Base-by-base conservation (phyloP, 2,888 invertebrate species). In the Unio pictorum region DNA sequence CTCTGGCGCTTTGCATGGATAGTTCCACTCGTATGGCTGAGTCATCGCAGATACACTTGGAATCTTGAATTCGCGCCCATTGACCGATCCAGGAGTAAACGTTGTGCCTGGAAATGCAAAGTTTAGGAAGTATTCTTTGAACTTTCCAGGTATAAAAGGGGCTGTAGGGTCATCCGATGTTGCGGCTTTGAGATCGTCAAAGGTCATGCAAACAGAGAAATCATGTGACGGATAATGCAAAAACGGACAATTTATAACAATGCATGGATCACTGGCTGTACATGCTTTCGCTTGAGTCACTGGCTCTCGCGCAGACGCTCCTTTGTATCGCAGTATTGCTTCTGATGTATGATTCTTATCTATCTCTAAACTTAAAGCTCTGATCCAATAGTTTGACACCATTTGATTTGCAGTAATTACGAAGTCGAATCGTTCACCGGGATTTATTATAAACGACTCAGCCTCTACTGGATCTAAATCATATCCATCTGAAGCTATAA, bases 391-490 rank as follows among this genome's bases (percentile, higher is more conserved):
- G 54, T 81, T 82, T 0, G 67, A 79, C 6, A 72, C 64, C 0
- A 71, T 4, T 65, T 83, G 77, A 59, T 82, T 72, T 0, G 86
- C 78, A 17, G 60, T 68, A 4, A 87, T 61, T 45, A 81, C 75
- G 61, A 87, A 82, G 69, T 86, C 85, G 61, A 78, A 80, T 30
- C 83, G 69, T 69, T 86, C 85, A 1, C 84, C 86, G 1, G 83
- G 78, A 59, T 76, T 76, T 11, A 86, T 80, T 1, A 82, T 57
- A 28, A 86, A 75, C 1, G 78, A 77, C 20, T 85, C 78, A 1
- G 77, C 79, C 3, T 28, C 62, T 1, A 78, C 55, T 0, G 82
- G 83, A 66, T 77, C 75, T 15, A 86, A 60, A 18, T 82, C 82
- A 59, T 72, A 75, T 15, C 85, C 84, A 70, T 87, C 85, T 0